Base-by-base conservation (phyloP, 2,888 invertebrate species). In the Neoitamus cyanurus region DNA sequence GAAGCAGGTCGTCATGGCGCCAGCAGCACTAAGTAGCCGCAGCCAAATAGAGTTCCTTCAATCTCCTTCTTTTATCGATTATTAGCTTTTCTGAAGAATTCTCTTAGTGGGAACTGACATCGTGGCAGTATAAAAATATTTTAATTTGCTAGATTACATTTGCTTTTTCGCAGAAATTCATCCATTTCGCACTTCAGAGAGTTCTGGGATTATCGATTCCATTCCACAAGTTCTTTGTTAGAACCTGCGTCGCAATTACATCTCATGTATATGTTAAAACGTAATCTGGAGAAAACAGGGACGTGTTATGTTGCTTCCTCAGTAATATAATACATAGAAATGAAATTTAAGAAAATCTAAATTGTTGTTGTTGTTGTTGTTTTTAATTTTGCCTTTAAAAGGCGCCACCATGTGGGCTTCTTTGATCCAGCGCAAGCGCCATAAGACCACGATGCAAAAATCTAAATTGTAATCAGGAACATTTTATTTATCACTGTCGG, bases 1-100 rank as follows among this genome's bases (percentile, higher is more conserved):
- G 42, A 75, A 75, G 42, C 75, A 75, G 75, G 75, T 75, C 75
- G 20, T 28, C 42, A 25, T 75, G 75, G 75, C 75, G 75, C 75
- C 75, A 75, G 75, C 28, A 30, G 20, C 42, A 36, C 42, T 9
- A 36, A 75, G 25, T 42, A 37, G 37, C 42, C n/a, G 5, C 42
- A 42, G 75, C 42, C 42, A 42, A 46, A 75, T 42, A 75, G 75
- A 75, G 20, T 42, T 42, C 34, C 42, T 42, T 15, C 20, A 36
- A 36, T 73, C 13, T 75, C 37, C 25, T 42, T n/a, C 75, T 75
- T 75, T 75, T 75, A 75, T 75, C 20, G 75, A 75, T 75, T 75
- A 42, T 42, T 42, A 75, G 37, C 37, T 75, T 34, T 75, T 25
- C 42, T 7, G 7, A 73, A 36, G 42, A 34, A 42, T 37, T 75